phyloP scores from a whole-genome alignment of 2,888 invertebrate species.

The Tiphia femorata region DNA sequence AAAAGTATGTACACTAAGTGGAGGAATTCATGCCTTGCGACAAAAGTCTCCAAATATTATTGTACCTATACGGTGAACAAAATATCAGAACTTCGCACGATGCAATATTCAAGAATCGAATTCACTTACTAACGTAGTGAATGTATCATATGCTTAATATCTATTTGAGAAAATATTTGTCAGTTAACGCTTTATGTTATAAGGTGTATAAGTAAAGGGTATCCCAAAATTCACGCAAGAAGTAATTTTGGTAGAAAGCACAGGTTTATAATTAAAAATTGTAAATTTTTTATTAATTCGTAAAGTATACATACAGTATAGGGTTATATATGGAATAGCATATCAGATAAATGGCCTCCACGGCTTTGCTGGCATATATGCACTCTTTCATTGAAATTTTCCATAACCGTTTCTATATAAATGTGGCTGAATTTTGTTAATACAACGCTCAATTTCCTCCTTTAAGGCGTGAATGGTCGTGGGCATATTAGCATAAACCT shows the following conservation, averaged over 20 bases:
- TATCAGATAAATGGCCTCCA: background rate
- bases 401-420: too few relatives aligned
- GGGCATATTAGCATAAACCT: background rate
- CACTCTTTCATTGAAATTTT: background rate
- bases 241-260: background rate
- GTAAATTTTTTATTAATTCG: background rate
- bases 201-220: background rate
- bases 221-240: background rate
- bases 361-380: background rate
- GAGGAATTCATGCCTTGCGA: constrained; percentile 85
- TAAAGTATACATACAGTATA: background rate
- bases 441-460: background rate
- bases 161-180: background rate
- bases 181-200: background rate
- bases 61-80: constrained; percentile 48
- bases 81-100: background rate
- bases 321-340: background rate
- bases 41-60: constrained; percentile 76
- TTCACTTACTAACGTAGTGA: too few relatives aligned
- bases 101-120: constrained; percentile 3
- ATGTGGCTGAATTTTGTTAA: background rate
- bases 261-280: background rate
- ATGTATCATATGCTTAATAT: constrained; percentile 6
- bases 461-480: background rate
- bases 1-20: constrained; percentile 88